phyloP scores from a whole-genome alignment of 1,140 invertebrate genomes.

The Rhynchophorus ferrugineus region DNA sequence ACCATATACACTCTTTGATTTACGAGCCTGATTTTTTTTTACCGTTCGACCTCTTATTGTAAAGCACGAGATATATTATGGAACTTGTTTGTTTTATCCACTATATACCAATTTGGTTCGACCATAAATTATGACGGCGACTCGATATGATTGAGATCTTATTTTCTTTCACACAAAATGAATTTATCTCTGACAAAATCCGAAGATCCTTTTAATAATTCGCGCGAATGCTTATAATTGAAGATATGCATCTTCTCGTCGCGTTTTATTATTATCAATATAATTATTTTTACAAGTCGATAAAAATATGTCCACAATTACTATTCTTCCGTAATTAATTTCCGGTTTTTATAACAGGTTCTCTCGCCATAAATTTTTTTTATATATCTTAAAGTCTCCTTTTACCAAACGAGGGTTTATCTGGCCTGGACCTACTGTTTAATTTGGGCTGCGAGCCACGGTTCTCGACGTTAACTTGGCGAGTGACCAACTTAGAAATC shows the following conservation, averaged over 20 bases:
- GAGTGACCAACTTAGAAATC: no score
- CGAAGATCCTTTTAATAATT: conserved; percentile 6
- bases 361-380: no score
- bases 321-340: no score
- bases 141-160: conserved; percentile 23
- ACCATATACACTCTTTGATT: conserved; percentile 31
- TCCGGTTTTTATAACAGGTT: no score
- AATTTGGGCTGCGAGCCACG: no score
- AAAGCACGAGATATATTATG: conserved; percentile 28
- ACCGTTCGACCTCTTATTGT: conserved; percentile 26
- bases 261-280: no score
- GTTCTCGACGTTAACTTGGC: no score
- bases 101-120: conserved; percentile 29
- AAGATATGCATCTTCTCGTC: conserved; percentile 4
- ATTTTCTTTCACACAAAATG: conserved; percentile 20
- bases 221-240: conserved; percentile 8
- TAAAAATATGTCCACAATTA: no score
- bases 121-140: conserved; percentile 20
- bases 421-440: no score
- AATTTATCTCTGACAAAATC: conserved; percentile 16
- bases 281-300: no score
- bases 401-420: no score
- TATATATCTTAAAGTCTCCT: no score
- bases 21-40: conserved; percentile 30
- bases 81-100: conserved; percentile 29